Base-by-base conservation (phyloP, 2,797 vertebrate species). In the Petrocephalus sullivani region DNA sequence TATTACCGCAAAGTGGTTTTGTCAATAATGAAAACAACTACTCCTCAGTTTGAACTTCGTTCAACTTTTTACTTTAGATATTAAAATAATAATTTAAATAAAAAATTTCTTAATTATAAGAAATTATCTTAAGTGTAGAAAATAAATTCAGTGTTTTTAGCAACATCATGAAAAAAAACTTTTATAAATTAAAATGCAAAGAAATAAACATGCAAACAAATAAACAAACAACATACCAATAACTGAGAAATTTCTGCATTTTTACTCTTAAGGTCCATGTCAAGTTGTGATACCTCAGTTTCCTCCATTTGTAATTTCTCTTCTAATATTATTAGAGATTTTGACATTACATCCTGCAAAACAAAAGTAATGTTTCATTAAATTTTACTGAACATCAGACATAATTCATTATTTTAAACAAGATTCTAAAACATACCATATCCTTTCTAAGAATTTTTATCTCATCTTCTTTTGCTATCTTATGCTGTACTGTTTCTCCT, bases 401-500 rank as follows among this genome's bases (percentile, higher is more conserved):
- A 87, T 1, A 64, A 23, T 84, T 84, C 4, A 16, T 84, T 81
- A 83, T 83, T 87, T 87, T 56, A 78, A 46, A 87, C 49, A 53
- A 67, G 49, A 87, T 71, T 41, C 14, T 57, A 19, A 21, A 88
- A 75, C 41, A 89, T 96, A 98, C 98, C 94, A 97, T 89, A 88
- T 95, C 91, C 90, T 92, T 92, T 91, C 93, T 93, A 57, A 97
- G 91, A 89, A 93, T 92, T 93, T 96, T 93, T 90, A 98, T 93
- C 91, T 97, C 93, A 58, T 75, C 92, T 92, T 97, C 95, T 93
- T 94, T 96, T 86, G 95, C 93, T 91, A 92, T 91, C 94, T 94
- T 96, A 85, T 95, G 89, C 87, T 95, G 93, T 57, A 88, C 91
- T 89, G 95, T 94, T 91, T 96, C 93, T 90, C 93, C 98, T 99